Base-by-base conservation (phyloP, 2,888 invertebrate species). In the Embidobia sp. region DNA sequence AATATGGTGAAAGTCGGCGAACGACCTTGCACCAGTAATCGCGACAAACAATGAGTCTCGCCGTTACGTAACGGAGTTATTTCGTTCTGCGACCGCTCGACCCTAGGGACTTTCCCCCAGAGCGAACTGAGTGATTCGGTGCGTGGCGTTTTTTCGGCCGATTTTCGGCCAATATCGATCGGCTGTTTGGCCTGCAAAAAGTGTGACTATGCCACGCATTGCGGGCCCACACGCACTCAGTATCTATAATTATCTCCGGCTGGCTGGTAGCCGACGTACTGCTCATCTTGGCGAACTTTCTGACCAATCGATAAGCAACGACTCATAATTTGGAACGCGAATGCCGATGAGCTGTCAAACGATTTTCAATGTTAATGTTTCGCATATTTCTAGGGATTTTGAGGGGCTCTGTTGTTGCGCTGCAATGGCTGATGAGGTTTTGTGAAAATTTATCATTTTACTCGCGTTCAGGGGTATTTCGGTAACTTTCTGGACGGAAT, bases 241-340 rank as follows among this genome's bases (percentile, higher is more conserved):
- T 53, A 74, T 84, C 84, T 86, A 86, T 85, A 85, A 85, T 85
- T 86, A 85, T 85, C 83, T 74, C 75, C 83, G 83, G 80, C 84
- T 84, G 83, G 82, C 84, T 81, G 81, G 76, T 81, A 81, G 85
- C 85, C 85, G 84, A 83, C 81, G 80, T 81, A 81, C 81, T 83
- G 85, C 84, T 85, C 84, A 83, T 85, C 79, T 76, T 79, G 76
- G 78, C 84, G 80, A 78, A 64, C 77, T 78, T 74, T 75, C 67
- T 67, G 76, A 53, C 48, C 55, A 74, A 78, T 78, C 48, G 75
- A 78, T 70, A 46, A n/a, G n/a, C n/a, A n/a, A 10, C 11, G 31
- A 57, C 40, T 61, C 48, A 61, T 61, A 37, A 48, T 40, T 57
- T 10, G 19, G 11, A 40, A 35, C 53, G 37, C 22, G n/a, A 51